These are phyloP conservation scores for Metellina segmentata DNA, from an alignment of 2,888 invertebrate genomes.

Conservation along the genomic window DNA sequence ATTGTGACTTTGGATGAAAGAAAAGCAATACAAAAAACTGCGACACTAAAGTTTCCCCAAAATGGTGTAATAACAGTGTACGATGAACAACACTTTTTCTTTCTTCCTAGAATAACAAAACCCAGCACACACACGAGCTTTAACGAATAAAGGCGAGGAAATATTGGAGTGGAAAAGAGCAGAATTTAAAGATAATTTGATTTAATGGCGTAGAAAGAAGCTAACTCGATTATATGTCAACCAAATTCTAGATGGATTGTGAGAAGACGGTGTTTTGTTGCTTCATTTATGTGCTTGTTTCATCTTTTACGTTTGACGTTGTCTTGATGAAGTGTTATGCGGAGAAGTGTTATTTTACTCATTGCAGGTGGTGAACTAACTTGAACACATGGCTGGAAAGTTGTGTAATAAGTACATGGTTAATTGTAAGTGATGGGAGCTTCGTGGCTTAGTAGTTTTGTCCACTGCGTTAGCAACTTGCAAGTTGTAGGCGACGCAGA, in stretches of 20 bases:
- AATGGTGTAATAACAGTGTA: conserved; percentile 22
- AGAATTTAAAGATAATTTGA: conserved; percentile 63
- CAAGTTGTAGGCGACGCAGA: too few species aligned
- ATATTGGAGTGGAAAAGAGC: background rate
- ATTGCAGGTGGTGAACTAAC: background rate
- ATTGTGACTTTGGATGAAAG: too few species aligned
- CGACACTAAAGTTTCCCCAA: background rate
- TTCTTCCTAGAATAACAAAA: conserved; percentile 14
- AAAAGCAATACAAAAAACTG: background rate
- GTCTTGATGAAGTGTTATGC: background rate
- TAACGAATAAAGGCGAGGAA: conserved; percentile 27
- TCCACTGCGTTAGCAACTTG: too few species aligned
- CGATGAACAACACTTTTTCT: background rate
- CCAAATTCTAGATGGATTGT: conserved; percentile 2
- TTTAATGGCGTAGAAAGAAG: conserved; percentile 45
- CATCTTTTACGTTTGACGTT: background rate
- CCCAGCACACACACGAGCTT: background rate
- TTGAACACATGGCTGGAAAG: background rate
- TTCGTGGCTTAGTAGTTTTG: too few species aligned
- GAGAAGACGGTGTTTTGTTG: background rate
- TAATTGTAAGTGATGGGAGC: too few species aligned
- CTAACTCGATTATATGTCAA: conserved; percentile 50
- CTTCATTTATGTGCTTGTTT: background rate
- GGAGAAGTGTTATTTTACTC: background rate
- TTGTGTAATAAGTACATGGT: background rate